Evolutionary conservation across 2,797 vertebrate genomes (phyloP).

Genomic region (Neosilurus mollespiculum): DNA sequence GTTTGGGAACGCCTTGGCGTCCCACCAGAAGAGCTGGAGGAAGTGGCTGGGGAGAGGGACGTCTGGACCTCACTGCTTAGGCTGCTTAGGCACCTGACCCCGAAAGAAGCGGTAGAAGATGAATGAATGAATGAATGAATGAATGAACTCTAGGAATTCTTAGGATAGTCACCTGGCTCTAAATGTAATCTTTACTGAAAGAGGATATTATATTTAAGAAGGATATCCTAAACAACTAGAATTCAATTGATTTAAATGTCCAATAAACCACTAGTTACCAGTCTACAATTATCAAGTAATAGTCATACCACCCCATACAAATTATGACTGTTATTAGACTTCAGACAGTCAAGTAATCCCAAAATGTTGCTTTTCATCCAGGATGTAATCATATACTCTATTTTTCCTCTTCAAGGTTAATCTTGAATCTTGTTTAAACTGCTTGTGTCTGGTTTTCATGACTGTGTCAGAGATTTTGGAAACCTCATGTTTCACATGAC

Average conservation of each 20-base stretch:
- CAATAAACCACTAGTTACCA: not conserved
- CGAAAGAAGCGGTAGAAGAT: too few species aligned
- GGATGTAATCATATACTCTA: not conserved
- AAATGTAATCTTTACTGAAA: not conserved
- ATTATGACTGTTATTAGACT: not conserved
- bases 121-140: too few species aligned
- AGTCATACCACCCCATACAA: not conserved
- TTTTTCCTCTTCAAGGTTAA: not conserved
- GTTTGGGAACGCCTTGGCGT: too few species aligned
- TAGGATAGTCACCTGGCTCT: not conserved
- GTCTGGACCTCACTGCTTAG: too few species aligned
- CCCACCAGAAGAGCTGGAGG: too few species aligned
- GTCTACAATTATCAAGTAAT: not conserved
- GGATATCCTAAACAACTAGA: not conserved
- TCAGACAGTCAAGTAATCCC: not conserved
- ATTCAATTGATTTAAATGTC: not conserved
- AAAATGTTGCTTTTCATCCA: not conserved
- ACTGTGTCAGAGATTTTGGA: constrained; percentile 16
- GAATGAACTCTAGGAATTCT: not conserved
- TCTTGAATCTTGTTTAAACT: not conserved
- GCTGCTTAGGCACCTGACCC: too few species aligned
- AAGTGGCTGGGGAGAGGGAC: too few species aligned
- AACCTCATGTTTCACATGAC: constrained; percentile 25
- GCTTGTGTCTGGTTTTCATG: constrained; percentile 25
- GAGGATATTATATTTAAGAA: not conserved